A percentile compares a stretch with the other conserved stretches of the same genome.
Evolutionary conservation across 2,888 invertebrate genomes (phyloP).

Genomic region (Sepioteuthis lessoniana): DNA sequence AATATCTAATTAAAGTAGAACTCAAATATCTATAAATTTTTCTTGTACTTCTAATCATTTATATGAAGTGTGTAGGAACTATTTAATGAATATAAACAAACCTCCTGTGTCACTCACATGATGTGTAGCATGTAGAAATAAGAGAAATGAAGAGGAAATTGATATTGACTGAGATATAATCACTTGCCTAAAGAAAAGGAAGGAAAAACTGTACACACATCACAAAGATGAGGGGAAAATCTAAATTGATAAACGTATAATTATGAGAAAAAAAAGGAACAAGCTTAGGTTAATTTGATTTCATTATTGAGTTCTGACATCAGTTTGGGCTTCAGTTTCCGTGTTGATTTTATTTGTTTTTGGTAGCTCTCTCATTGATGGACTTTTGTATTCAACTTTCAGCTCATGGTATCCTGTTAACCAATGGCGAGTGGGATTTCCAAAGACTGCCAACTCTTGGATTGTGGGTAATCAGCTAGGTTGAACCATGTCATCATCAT

Average conservation of each 20-base stretch:
- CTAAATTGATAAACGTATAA: neutral
- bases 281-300: neutral
- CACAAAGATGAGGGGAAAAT: neutral
- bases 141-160: no score
- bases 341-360: neutral
- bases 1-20: no score
- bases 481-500: constrained; percentile 45
- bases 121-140: no score
- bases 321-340: neutral
- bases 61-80: no score
- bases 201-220: neutral
- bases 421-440: constrained; percentile 41
- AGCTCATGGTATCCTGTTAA: constrained; percentile 46
- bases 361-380: neutral
- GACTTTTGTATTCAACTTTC: constrained; percentile 38
- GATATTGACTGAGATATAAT: no score
- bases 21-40: no score
- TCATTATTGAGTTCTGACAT: neutral
- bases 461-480: constrained; percentile 46
- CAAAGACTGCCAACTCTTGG: constrained; percentile 42
- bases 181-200: no score
- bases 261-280: neutral
- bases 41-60: no score
- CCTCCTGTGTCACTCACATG: no score
- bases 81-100: no score